These are phyloP conservation scores for Sipunculus nudus DNA, from an alignment of 2,888 invertebrate species.

Conservation along the genomic window DNA sequence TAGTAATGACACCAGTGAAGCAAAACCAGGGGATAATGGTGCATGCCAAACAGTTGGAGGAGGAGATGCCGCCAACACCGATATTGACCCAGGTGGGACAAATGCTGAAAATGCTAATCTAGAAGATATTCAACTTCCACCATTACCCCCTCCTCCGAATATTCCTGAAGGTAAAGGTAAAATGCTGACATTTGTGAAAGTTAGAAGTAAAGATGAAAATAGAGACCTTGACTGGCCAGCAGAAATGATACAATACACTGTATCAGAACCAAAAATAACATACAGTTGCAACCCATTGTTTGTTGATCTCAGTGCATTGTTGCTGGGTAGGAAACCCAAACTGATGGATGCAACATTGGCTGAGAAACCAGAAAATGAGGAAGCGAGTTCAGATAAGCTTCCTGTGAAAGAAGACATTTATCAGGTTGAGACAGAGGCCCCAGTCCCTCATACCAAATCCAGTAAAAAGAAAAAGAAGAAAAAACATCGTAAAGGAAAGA, in stretches of 20 bases:
- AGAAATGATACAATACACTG: slow-evolving; percentile 59
- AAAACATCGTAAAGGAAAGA: neutral
- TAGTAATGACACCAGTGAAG: neutral
- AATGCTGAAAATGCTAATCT: neutral
- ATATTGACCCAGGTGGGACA: neutral
- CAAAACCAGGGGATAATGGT: no score
- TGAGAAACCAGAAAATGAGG: neutral
- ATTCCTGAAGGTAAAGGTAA: no score
- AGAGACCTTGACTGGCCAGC: slow-evolving; percentile 59
- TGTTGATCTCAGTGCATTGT: slow-evolving; percentile 58
- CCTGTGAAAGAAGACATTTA: neutral
- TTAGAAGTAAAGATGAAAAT: slow-evolving; percentile 49
- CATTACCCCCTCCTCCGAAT: no score
- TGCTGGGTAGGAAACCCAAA: slow-evolving; percentile 39
- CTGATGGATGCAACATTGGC: neutral
- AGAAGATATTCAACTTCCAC: no score
- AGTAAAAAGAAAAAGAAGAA: slow-evolving; percentile 8
- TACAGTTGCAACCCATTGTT: slow-evolving; percentile 62
- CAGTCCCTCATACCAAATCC: no score
- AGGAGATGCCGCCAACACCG: neutral
- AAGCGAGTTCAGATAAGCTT: neutral
- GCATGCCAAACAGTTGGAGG: neutral
- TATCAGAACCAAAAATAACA: slow-evolving; percentile 47
- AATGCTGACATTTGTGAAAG: slow-evolving; percentile 9
- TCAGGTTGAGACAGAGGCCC: no score